Percentiles rank a stretch among this genome's conserved stretches.
Conservation (phyloP, 2,797 vertebrate species). For the Siniperca undulata region DNA sequence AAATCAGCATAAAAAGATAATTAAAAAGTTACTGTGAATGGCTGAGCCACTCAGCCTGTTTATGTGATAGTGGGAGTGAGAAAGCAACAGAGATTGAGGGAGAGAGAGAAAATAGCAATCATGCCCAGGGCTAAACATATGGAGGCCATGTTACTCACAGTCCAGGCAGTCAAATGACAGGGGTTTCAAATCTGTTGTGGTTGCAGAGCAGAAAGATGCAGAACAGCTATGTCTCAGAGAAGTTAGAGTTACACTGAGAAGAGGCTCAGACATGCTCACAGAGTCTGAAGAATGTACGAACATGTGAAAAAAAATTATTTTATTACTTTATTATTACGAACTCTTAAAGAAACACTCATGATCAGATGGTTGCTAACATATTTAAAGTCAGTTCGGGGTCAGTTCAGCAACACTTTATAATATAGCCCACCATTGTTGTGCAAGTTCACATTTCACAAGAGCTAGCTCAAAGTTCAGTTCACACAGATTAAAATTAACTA, state of each 20-base stretch:
- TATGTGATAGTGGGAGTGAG: slow-evolving; percentile 44
- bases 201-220: neutral
- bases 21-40: slow-evolving; percentile 72
- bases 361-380: too few relatives aligned
- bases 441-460: too few relatives aligned
- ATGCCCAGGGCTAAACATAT: slow-evolving; percentile 45
- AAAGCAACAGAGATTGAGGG: slow-evolving; percentile 25
- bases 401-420: too few relatives aligned
- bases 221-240: neutral
- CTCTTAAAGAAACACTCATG: too few relatives aligned
- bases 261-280: neutral
- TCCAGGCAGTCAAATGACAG: slow-evolving; percentile 6
- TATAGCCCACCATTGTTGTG: too few relatives aligned
- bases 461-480: too few relatives aligned
- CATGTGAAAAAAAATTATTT: too few relatives aligned
- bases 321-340: too few relatives aligned
- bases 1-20: slow-evolving; percentile 73
- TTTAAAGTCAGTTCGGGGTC: too few relatives aligned
- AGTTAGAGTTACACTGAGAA: neutral
- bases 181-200: slow-evolving; percentile 1
- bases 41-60: slow-evolving; percentile 50
- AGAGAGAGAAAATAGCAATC: slow-evolving; percentile 30
- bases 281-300: neutral
- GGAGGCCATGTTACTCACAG: slow-evolving; percentile 40
- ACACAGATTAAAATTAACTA: too few relatives aligned